Conservation (phyloP, 2,888 invertebrate genomes). For the Acleris cristana region DNA sequence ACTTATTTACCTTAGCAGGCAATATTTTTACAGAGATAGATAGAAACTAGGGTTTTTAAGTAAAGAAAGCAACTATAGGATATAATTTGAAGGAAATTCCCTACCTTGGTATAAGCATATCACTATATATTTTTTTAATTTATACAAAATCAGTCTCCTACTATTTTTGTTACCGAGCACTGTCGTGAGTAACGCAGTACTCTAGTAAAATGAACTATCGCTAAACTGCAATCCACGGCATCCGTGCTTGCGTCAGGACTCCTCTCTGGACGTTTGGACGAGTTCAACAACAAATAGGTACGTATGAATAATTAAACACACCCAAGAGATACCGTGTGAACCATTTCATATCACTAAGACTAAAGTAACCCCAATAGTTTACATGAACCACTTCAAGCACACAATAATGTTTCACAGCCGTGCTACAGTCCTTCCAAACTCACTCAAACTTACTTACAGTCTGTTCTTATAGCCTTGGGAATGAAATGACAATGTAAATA, state of each 20-base stretch:
- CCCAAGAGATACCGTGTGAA: constrained; percentile 48
- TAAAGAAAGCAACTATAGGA: constrained; percentile 55
- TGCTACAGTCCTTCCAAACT: constrained; percentile 76
- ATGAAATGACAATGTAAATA: constrained; percentile 65
- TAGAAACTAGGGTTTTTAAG: constrained; percentile 47
- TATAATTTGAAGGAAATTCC: constrained; percentile 56
- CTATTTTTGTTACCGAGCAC: constrained; percentile 77
- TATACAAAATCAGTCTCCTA: constrained; percentile 83
- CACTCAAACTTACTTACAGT: constrained; percentile 67
- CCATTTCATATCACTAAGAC: constrained; percentile 48
- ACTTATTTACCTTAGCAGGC: constrained; percentile 53
- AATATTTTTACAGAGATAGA: constrained; percentile 55
- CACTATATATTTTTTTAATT: constrained; percentile 66
- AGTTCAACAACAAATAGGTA: constrained; percentile 52
- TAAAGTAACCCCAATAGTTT: constrained; percentile 47
- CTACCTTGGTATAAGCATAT: constrained; percentile 74
- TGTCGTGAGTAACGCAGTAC: constrained; percentile 54
- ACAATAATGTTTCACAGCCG: constrained; percentile 78
- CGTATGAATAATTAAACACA: constrained; percentile 48
- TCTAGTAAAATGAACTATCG: constrained; percentile 54
- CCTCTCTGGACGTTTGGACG: constrained; percentile 69
- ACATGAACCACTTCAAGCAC: constrained; percentile 64
- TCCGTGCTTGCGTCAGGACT: constrained; percentile 65
- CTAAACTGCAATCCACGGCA: constrained; percentile 53
- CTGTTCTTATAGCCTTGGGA: constrained; percentile 70